Evolutionary conservation across 2,888 invertebrate genomes (phyloP), one percentile per base, ranked within the genome.

Genomic region (Bombylius discolor): DNA sequence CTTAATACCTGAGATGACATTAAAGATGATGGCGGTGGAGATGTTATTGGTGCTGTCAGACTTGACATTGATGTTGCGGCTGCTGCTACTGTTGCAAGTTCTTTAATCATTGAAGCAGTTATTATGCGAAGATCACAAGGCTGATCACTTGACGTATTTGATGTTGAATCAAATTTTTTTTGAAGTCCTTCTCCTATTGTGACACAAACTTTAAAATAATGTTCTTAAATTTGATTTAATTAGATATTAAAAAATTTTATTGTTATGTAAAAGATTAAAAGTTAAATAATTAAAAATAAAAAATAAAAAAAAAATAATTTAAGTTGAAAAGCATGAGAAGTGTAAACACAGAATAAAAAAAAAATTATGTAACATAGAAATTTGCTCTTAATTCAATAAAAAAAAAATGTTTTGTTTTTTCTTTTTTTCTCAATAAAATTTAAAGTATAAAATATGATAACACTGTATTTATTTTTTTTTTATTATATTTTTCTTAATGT

Each of bases 71-170:
- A 57, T 51, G 59, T 59, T 32, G 62, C 60, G 55, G 62, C 55
- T 34, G 64, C 56, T 39, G 59, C 58, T 58, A 68, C 67, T 53
- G 68, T 64, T 31, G 66, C 67, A 52, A 71, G 56, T 60, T 68
- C 64, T 51, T 64, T 68, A 57, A 71, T 65, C 60, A 60, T 65
- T 61, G 64, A 64, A 56, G 62, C 63, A 36, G 64, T 62, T 49
- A 64, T 62, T 47, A 70, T 63, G 47, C 73, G 67, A 59, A 74
- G 63, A 66, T 74, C 74, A 62, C 70, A 74, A 12, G 74, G 74
- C 58, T 74, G 58, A 58, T 67, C 70, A 59, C 67, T 65, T 55
- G 64, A 66, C 23, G 59, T 57, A 49, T 56, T 59, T 14, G 62
- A 59, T 39, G 60, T 55, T 39, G 61, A 55, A 46, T 59, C 55